phyloP scores from a whole-genome alignment of 1,140 invertebrate species.

The Dysdera silvatica region DNA sequence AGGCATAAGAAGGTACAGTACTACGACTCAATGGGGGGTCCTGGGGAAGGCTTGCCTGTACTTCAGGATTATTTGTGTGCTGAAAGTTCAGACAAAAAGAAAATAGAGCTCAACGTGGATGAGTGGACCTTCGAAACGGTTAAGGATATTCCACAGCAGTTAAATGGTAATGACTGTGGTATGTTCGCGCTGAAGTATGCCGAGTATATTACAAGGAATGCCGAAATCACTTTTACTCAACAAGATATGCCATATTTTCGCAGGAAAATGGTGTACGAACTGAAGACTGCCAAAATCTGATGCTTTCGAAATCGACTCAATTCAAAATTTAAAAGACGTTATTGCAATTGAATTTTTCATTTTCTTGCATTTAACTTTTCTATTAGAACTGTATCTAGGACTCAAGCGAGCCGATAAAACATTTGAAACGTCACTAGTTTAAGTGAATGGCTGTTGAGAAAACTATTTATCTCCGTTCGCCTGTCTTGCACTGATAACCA shows the following conservation, averaged over 20 bases:
- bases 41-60: constrained; percentile 61
- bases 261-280: constrained; percentile 83
- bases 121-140: constrained; percentile 31
- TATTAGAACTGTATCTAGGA: too few relatives aligned
- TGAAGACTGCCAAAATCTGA: too few relatives aligned
- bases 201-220: constrained; percentile 72
- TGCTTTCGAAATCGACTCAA: too few relatives aligned
- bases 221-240: constrained; percentile 63
- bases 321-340: too few relatives aligned
- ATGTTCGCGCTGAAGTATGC: constrained; percentile 95
- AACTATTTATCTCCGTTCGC: too few relatives aligned
- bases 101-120: constrained; percentile 54
- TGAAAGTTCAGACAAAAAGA: constrained; percentile 83
- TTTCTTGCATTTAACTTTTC: too few relatives aligned
- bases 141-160: constrained; percentile 82
- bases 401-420: too few relatives aligned
- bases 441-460: too few relatives aligned
- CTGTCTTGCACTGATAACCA: too few relatives aligned
- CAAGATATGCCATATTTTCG: constrained; percentile 89
- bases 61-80: constrained; percentile 65
- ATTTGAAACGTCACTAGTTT: too few relatives aligned
- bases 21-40: constrained; percentile 85
- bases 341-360: too few relatives aligned
- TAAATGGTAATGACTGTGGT: constrained; percentile 94
- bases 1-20: constrained; percentile 66